Conservation (phyloP, 2,113 vertebrate species). For the Chamaetylas fuelleborni region DNA sequence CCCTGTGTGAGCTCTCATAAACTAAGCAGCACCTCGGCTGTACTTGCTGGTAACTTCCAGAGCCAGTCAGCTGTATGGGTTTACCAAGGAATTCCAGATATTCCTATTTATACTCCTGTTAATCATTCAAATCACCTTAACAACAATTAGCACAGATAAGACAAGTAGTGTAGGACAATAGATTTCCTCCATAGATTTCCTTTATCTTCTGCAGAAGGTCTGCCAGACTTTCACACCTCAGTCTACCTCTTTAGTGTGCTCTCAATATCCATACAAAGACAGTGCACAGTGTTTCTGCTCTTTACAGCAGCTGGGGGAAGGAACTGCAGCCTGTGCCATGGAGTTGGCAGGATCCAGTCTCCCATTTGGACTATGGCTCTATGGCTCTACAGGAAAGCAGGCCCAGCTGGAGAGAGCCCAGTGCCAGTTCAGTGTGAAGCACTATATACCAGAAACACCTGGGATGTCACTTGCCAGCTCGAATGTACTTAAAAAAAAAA, state of each 20-base stretch:
- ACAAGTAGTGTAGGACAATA: not conserved
- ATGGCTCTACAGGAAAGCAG: not conserved
- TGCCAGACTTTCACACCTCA: not conserved
- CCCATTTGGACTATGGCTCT: not conserved
- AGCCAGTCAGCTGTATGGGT: not conserved
- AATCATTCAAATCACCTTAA: not conserved
- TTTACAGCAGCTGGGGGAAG: not conserved
- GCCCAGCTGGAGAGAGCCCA: not conserved
- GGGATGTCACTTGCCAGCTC: not conserved
- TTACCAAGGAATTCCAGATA: constrained; percentile 9
- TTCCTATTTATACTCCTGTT: not conserved
- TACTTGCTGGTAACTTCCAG: not conserved
- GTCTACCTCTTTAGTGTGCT: not conserved
- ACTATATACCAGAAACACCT: not conserved
- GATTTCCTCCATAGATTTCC: not conserved
- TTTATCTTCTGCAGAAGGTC: not conserved
- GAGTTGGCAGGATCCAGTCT: not conserved
- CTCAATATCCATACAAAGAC: not conserved
- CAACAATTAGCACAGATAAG: constrained; percentile 7
- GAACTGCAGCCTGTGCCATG: not conserved
- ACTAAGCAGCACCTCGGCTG: not conserved
- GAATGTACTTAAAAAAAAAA: not conserved
- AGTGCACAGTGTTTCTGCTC: not conserved
- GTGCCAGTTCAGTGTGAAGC: not conserved
- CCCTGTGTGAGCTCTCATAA: accelerated